Conservation (phyloP, 2,888 invertebrate genomes). For the Digitonthophagus gazella region DNA sequence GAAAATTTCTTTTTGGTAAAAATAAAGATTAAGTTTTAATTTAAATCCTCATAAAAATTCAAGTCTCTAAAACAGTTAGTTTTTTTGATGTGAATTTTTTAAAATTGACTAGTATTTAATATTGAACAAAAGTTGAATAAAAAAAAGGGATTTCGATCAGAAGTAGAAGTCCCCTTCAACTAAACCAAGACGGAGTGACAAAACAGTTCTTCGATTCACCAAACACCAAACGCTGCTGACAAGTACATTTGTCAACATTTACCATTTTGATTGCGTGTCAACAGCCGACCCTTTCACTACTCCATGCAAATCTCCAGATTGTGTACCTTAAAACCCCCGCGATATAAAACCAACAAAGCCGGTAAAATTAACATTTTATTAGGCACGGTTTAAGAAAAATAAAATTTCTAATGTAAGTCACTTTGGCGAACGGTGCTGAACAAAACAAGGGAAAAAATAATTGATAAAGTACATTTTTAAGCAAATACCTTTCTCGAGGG, state of each 20-base stretch:
- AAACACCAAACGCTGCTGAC: conserved; percentile 33
- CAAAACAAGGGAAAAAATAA: conserved; percentile 24
- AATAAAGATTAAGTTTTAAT: too few relatives aligned
- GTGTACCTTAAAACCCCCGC: not conserved
- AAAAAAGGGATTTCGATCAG: too few relatives aligned
- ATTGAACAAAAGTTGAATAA: too few relatives aligned
- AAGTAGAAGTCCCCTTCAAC: not conserved
- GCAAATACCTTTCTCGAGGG: conserved; percentile 23
- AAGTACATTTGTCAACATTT: conserved; percentile 53
- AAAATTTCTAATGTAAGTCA: not conserved
- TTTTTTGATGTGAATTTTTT: too few relatives aligned
- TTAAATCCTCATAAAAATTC: too few relatives aligned
- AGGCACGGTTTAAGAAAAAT: not conserved
- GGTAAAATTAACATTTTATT: not conserved
- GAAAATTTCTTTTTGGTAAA: too few relatives aligned
- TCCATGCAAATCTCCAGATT: not conserved
- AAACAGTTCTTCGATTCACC: not conserved
- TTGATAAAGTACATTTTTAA: conserved; percentile 27
- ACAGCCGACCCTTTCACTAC: conserved; percentile 28
- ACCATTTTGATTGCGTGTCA: conserved; percentile 46
- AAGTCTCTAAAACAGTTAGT: too few relatives aligned
- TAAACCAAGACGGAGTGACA: not conserved
- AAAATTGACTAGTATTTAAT: too few relatives aligned
- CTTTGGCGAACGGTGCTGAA: not conserved
- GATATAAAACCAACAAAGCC: too few relatives aligned